phyloP scores from a whole-genome alignment of 2,888 invertebrate genomes.

The Cremastinae sp. region DNA sequence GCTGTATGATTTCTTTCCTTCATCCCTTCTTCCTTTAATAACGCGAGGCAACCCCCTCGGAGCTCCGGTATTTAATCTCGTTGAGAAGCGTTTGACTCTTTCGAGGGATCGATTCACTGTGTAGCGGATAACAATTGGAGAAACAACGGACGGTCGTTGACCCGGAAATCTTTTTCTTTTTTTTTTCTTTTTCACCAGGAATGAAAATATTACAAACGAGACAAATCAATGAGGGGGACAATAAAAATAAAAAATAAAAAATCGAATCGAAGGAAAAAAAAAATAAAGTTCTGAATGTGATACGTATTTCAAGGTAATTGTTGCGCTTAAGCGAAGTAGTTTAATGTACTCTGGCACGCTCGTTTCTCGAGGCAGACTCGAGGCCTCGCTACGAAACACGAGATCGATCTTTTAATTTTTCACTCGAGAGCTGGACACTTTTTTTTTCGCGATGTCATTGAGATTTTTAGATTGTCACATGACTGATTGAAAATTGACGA shows the following conservation, averaged over 20 bases:
- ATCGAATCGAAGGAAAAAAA: constrained; percentile 16
- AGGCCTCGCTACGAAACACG: constrained; percentile 17
- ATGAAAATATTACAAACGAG: not conserved
- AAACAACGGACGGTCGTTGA: constrained; percentile 45
- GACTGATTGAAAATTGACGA: not conserved
- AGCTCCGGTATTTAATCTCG: constrained; percentile 7
- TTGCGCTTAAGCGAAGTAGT: constrained; percentile 53
- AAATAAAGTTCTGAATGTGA: constrained; percentile 14
- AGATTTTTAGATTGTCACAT: too few relatives aligned
- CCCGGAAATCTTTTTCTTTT: constrained; percentile 41
- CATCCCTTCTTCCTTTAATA: not conserved
- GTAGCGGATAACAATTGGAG: constrained; percentile 45
- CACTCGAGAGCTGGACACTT: not conserved
- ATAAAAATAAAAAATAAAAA: too few relatives aligned
- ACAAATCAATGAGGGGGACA: not conserved
- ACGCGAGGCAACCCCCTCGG: not conserved
- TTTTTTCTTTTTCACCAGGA: not conserved
- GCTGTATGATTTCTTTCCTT: constrained; percentile 35
- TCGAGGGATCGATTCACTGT: constrained; percentile 36
- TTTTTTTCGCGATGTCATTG: not conserved
- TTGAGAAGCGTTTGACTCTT: constrained; percentile 20
- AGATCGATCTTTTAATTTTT: constrained; percentile 3
- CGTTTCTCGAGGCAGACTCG: constrained; percentile 25
- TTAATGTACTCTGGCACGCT: constrained; percentile 21
- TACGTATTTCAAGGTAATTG: constrained; percentile 47